phyloP scores from a whole-genome alignment of 2,797 vertebrate genomes.

The Poeciliopsis turneri region DNA sequence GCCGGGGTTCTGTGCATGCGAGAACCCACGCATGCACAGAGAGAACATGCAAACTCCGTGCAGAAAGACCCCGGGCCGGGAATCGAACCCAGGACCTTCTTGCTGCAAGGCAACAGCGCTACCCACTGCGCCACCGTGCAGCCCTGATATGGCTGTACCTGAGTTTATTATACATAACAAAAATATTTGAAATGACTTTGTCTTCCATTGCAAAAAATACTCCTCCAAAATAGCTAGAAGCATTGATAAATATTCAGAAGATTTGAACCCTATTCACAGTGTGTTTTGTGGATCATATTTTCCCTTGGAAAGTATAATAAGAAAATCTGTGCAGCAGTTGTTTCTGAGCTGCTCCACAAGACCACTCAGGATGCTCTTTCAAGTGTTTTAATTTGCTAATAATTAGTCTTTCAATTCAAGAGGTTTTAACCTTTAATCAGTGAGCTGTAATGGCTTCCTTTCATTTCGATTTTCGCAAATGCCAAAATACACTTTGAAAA shows the following conservation, averaged over 20 bases:
- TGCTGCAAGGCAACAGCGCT: no score
- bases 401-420: slow-evolving; percentile 22
- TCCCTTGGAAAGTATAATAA: not conserved
- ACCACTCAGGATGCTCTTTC: slow-evolving; percentile 10
- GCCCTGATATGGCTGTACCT: no score
- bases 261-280: not conserved
- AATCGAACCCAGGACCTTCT: no score
- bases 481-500: slow-evolving; percentile 31
- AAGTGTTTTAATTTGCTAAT: slow-evolving; percentile 23
- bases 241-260: not conserved
- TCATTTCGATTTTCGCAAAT: slow-evolving; percentile 28
- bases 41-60: no score
- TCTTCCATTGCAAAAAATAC: not conserved
- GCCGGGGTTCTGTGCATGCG: no score
- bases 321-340: not conserved
- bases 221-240: not conserved
- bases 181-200: not conserved
- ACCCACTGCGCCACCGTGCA: no score
- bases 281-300: not conserved
- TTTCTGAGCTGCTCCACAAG: slow-evolving; percentile 20
- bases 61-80: no score
- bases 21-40: no score
- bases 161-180: not conserved
- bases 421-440: slow-evolving; percentile 39
- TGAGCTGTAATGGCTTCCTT: slow-evolving; percentile 15